Evolutionary conservation across 2,113 vertebrate genomes (phyloP), one percentile per base, ranked within the genome.

Genomic region (Dolichallabes microphthalmus): DNA sequence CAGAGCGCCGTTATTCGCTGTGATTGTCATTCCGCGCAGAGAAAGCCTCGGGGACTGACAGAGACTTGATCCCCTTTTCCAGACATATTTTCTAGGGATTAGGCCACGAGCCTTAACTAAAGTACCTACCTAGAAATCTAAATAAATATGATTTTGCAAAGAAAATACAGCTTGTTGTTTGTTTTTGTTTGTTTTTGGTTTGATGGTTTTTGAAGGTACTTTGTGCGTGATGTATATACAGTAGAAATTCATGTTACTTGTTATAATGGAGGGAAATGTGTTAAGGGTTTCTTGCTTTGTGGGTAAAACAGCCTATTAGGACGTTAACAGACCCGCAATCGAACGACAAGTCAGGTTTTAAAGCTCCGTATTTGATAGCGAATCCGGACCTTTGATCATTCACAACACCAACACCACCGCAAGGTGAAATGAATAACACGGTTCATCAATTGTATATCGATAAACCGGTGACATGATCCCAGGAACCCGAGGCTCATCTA

Each of bases 81-180:
- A 95, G 93, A 94, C 93, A 92, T 92, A 92, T 94, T 94, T 92
- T 93, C 91, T 84, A 88, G 85, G 92, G 93, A 94, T 94, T 95
- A 94, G 89, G 92, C 91, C 88, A 88, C 57, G 90, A 92, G 91
- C 90, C 88, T 87, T 87, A 64, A 92, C 92, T 90, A 94, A 93
- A 94, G 93, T 90, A 89, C 90, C 90, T 92, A 91, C 94, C 94
- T 93, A 94, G 92, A 94, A 94, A 94, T 94, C 92, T 94, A 92
- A 94, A 94, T 94, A 94, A 94, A 93, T 94, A 93, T 88, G 88
- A 80, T 86, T 87, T 92, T 90, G 90, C 90, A 93, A 94, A 91
- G 80, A 89, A 87, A 88, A 92, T 89, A 89, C 90, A 87, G 90
- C 87, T 45, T 45, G 39, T 45, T 90, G 83, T 91, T 93, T 93